A percentile compares a stretch with the other conserved stretches of the same genome.
These are phyloP conservation scores for Albula glossodonta DNA, from an alignment of 2,113 vertebrate species.

Conservation along the genomic window DNA sequence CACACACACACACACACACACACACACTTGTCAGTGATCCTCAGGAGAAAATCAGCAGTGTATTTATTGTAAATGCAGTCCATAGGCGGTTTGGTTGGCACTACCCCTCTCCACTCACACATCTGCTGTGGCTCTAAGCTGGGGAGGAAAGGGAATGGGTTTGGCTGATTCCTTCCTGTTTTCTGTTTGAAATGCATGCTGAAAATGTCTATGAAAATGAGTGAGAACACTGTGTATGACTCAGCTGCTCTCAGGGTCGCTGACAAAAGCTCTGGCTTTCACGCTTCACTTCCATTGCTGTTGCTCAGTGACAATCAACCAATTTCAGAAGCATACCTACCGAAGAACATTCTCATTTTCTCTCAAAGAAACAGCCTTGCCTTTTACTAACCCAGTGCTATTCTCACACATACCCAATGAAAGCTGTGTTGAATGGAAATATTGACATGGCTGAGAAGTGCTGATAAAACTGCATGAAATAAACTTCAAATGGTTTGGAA, in stretches of 20 bases:
- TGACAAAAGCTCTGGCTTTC: background rate
- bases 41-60: background rate
- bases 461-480: background rate
- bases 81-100: background rate
- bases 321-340: background rate
- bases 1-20: too few relatives aligned
- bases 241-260: background rate
- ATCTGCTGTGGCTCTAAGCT: background rate
- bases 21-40: background rate
- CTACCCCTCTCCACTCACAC: background rate
- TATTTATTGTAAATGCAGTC: background rate
- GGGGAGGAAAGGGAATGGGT: background rate
- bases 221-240: background rate
- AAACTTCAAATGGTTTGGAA: background rate
- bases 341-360: background rate
- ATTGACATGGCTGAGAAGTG: background rate
- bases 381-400: background rate
- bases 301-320: background rate
- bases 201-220: background rate
- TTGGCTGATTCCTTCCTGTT: background rate
- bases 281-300: background rate
- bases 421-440: background rate
- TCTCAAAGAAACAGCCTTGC: background rate
- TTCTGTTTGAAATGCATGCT: background rate
- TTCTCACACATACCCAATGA: background rate